Conservation (phyloP, 2,113 vertebrate genomes). For the Ondatra zibethicus region DNA sequence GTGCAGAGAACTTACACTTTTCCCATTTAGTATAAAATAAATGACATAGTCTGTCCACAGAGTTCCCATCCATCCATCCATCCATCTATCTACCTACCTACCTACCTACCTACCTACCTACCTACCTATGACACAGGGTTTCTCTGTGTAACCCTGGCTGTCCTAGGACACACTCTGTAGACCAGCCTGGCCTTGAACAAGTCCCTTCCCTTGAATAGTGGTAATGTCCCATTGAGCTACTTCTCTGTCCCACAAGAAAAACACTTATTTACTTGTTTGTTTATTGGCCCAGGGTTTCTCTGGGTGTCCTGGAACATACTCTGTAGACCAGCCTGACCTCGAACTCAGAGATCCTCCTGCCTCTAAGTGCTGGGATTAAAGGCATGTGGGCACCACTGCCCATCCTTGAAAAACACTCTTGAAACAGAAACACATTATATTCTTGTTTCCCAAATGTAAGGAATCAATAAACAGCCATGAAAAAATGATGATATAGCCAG, state of each 20-base stretch:
- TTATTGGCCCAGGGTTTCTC: not conserved
- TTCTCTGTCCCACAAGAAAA: too few relatives aligned
- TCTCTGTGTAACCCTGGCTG: too few relatives aligned
- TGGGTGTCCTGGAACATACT: not conserved
- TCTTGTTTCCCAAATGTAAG: not conserved
- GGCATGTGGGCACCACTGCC: not conserved
- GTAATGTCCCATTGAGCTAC: too few relatives aligned
- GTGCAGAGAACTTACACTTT: not conserved
- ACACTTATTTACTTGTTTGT: too few relatives aligned
- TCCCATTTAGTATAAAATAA: fast-evolving
- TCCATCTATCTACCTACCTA: too few relatives aligned
- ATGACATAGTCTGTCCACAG: constrained; percentile 19
- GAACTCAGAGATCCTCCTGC: not conserved
- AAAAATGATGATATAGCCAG: not conserved
- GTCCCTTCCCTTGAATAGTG: too few relatives aligned
- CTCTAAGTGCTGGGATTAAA: not conserved
- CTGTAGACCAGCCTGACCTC: not conserved
- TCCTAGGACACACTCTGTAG: too few relatives aligned
- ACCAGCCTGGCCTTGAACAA: too few relatives aligned
- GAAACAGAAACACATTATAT: not conserved
- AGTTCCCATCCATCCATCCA: too few relatives aligned
- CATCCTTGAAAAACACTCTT: not conserved
- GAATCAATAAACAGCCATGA: not conserved
- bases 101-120: too few relatives aligned
- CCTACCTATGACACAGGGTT: too few relatives aligned